phyloP scores from a whole-genome alignment of 2,113 vertebrate species.

The Rousettus leschenaultii region DNA sequence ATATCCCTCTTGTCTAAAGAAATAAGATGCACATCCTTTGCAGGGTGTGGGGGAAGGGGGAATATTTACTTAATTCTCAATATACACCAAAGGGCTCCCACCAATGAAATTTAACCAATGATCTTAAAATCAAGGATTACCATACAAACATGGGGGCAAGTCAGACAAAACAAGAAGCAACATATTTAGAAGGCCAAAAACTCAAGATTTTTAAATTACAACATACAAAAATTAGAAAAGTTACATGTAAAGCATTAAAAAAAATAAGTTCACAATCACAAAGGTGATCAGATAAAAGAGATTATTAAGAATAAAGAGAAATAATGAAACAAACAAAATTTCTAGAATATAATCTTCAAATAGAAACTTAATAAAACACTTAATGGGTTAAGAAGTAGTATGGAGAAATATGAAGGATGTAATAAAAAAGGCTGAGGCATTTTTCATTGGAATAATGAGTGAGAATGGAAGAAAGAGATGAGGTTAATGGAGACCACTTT shows the following conservation, averaged over 20 bases:
- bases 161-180: neutral
- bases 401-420: neutral
- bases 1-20: neutral
- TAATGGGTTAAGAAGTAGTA: neutral
- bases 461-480: neutral
- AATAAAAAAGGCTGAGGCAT: neutral
- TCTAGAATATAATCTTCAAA: neutral
- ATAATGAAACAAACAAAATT: neutral
- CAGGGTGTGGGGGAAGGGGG: rapidly evolving
- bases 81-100: neutral
- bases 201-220: neutral
- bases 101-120: neutral
- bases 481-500: neutral
- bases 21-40: neutral
- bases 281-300: neutral
- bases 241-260: neutral
- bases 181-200: neutral
- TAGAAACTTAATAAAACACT: neutral
- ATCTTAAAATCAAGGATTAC: neutral
- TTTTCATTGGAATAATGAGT: neutral
- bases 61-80: neutral
- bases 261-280: neutral
- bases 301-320: neutral
- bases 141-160: neutral
- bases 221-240: neutral